Base-by-base conservation (phyloP, 1,140 invertebrate species). In the Sitophilus oryzae region DNA sequence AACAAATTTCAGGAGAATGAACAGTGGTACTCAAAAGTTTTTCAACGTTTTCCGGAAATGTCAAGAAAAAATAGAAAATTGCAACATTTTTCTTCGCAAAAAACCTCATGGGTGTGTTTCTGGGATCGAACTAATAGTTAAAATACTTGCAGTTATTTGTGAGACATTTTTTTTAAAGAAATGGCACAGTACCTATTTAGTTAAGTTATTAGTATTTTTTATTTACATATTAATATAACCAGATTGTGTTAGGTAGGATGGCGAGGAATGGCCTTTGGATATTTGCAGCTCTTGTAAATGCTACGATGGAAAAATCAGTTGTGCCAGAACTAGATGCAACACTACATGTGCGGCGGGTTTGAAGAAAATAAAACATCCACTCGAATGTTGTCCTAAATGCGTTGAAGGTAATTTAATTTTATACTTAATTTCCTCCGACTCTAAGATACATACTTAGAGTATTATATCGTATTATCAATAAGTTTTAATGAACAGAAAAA, bases 351-450 rank as follows among this genome's bases (percentile, higher is more conserved):
- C 83, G 0, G 75, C 84, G 0, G 86, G 90, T 21, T 85, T 88
- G 56, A 81, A 81, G 41, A 66, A 85, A 10, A 79, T 84, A 22
- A 81, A 84, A 36, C 71, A 80, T 1, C 79, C 85, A 5, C 88
- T 86, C 19, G 83, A 91, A 55, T 96, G 92, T 68, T 96, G 93
- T 73, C 81, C 85, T 1, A 81, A 83, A 60, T 96, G 93, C 70
- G 80, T 90, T 20, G 87, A 92, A 71, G 85, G 86, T 76, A 73
- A 79, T 2, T 45, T 25, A 25, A 23, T 8, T 25, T 43, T 18
- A 38, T 42, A 19, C 40, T 6, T 19, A 38, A 38, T n/a, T 38
- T 8, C 3, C 5, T 8, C 5, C 5, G 9, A 38, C 9, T 38
- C 8, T 22, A 11, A 11, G n/a, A 9, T 16, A 6, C 1, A 6